phyloP scores from a whole-genome alignment of 1,140 invertebrate genomes.

The Varroa destructor region DNA sequence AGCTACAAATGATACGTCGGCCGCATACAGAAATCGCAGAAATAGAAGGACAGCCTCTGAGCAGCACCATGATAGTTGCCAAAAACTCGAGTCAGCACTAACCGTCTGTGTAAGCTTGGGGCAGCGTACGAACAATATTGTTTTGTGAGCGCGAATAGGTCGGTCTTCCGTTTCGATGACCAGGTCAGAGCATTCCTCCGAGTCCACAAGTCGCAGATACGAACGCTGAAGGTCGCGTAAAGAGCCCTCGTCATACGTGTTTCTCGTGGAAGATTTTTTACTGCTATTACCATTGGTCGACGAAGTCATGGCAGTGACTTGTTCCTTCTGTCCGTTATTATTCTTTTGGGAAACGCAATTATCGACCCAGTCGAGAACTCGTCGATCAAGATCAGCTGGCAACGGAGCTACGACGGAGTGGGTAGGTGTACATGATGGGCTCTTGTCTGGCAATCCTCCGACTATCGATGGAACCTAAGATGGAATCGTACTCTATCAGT shows the following conservation, averaged over 20 bases:
- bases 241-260: not conserved
- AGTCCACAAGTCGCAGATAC: slow-evolving; percentile 22
- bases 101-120: not conserved
- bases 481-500: not conserved
- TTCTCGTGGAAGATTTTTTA: not conserved
- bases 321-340: not conserved
- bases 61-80: slow-evolving; percentile 9
- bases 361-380: slow-evolving; percentile 20
- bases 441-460: not conserved
- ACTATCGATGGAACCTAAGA: slow-evolving; percentile 15
- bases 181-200: slow-evolving; percentile 11
- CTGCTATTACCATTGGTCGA: no score
- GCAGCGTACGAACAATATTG: slow-evolving; percentile 8
- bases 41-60: not conserved
- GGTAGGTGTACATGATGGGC: slow-evolving; percentile 20
- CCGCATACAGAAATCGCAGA: slow-evolving; percentile 13
- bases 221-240: slow-evolving; percentile 15
- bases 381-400: slow-evolving; percentile 16
- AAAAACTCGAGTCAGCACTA: slow-evolving; percentile 18
- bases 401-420: slow-evolving; percentile 9
- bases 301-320: no score
- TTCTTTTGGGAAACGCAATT: slow-evolving; percentile 12
- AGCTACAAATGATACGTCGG: slow-evolving; percentile 12
- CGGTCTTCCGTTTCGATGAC: slow-evolving; percentile 15
- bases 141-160: slow-evolving; percentile 21